Base-by-base conservation (phyloP, 2,888 invertebrate genomes). In the Corbicula japonica region DNA sequence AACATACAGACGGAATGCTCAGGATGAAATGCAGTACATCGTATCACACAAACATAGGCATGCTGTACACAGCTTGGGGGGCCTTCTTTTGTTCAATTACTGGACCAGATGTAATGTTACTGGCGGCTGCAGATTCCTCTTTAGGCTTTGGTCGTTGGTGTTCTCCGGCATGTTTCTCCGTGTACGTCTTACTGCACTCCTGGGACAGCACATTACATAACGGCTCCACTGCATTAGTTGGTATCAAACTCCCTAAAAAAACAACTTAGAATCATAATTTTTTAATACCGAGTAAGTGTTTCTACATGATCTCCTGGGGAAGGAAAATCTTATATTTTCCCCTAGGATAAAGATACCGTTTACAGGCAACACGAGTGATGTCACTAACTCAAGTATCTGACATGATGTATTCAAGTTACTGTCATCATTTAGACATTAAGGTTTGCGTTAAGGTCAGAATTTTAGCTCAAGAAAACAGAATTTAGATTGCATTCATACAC, bases 191-290 rank as follows among this genome's bases (percentile, higher is more conserved):
- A 35, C 86, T 85, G 35, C 89, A 88, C 76, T 88, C 89, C 63
- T 90, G 85, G 41, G 85, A 84, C 80, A 93, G 81, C 12, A 91
- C 88, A 54, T 89, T 86, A 69, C 86, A 86, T 70, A 93, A 79
- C n/a, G 91, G 83, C 21, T 81, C 76, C 38, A 93, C 89, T 80
- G 89, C 89, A 82, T 88, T 90, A 28, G 85, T 71, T 28, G 93
- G 93, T 66, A 93, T 93, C 54, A 93, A 83, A 82, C 91, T 92
- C 68, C 93, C 92, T 92, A 95, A 26, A 86, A 76, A 54, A 44
- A 74, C 38, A 76, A n/a, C n/a, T n/a, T n/a, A n/a, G n/a, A n/a
- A n/a, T n/a, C n/a, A n/a, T n/a, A n/a, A n/a, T n/a, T n/a, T n/a
- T n/a, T n/a, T n/a, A n/a, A n/a, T n/a, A n/a, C n/a, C n/a, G n/a